Conservation (phyloP, 2,113 vertebrate genomes). For the Caloenas nicobarica region DNA sequence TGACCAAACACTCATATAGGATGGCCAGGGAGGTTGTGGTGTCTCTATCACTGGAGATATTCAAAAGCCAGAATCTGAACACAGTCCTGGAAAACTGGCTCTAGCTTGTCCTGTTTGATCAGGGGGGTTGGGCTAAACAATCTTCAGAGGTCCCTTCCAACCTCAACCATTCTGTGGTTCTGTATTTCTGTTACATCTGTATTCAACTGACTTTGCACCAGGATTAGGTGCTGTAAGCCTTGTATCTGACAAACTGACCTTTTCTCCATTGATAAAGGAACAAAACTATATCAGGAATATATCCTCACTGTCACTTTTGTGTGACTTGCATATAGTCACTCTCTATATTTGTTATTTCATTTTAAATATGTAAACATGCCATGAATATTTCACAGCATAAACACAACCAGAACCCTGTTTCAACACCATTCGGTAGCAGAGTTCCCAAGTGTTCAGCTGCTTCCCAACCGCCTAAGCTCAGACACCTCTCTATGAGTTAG, state of each 20-base stretch:
- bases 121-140: rapidly evolving
- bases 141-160: background rate
- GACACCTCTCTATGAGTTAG: constrained; percentile 18
- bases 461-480: constrained; percentile 56
- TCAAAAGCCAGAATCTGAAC: background rate
- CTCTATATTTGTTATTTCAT: background rate
- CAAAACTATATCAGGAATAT: background rate
- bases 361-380: background rate
- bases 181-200: background rate
- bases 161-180: background rate
- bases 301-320: background rate
- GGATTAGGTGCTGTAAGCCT: background rate
- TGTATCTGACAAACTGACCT: background rate
- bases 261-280: background rate
- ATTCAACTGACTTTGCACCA: background rate
- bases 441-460: background rate
- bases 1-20: background rate
- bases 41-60: background rate
- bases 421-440: background rate
- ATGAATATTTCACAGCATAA: background rate
- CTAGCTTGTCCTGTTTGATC: background rate
- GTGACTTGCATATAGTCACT: background rate
- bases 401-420: background rate
- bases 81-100: background rate
- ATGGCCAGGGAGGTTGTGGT: background rate